phyloP scores from a whole-genome alignment of 1,140 invertebrate genomes.

The Sitodiplosis mosellana region DNA sequence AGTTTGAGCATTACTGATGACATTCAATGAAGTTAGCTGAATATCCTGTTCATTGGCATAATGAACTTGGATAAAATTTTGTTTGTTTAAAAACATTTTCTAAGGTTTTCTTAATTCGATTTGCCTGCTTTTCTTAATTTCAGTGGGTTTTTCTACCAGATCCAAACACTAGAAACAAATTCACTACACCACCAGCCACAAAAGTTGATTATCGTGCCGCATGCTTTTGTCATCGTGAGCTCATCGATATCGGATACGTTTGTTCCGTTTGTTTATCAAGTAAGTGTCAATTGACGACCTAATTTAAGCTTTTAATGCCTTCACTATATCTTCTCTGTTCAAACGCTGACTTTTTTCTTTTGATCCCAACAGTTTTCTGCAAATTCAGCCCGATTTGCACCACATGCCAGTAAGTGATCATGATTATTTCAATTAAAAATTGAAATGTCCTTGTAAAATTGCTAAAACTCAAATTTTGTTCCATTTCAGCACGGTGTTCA shows the following conservation, averaged over 20 bases:
- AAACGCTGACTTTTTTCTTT: conserved; percentile 22
- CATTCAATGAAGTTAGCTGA: too few species aligned
- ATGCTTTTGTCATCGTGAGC: conserved; percentile 93
- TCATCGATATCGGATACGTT: conserved; percentile 91
- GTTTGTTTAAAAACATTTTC: neutral
- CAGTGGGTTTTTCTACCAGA: conserved; percentile 90
- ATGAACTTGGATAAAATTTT: too few species aligned
- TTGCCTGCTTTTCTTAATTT: conserved; percentile 14
- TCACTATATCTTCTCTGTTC: conserved; percentile 6
- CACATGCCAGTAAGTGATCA: conserved; percentile 78
- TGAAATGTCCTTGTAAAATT: neutral
- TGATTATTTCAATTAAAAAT: neutral
- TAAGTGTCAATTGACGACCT: conserved; percentile 28
- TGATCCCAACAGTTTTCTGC: conserved; percentile 63
- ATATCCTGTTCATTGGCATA: too few species aligned
- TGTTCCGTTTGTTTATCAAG: conserved; percentile 95
- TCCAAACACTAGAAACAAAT: conserved; percentile 52
- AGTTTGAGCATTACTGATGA: too few species aligned
- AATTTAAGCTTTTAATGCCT: too few species aligned
- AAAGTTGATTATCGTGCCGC: conserved; percentile 91
- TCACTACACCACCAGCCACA: conserved; percentile 73
- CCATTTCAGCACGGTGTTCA: conserved; percentile 47
- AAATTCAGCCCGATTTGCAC: conserved; percentile 94
- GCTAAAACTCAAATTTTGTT: neutral
- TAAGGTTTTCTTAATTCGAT: conserved; percentile 3